These are phyloP conservation scores for Terrapene triunguis DNA, from an alignment of 2,113 vertebrate species.

Conservation along the genomic window DNA sequence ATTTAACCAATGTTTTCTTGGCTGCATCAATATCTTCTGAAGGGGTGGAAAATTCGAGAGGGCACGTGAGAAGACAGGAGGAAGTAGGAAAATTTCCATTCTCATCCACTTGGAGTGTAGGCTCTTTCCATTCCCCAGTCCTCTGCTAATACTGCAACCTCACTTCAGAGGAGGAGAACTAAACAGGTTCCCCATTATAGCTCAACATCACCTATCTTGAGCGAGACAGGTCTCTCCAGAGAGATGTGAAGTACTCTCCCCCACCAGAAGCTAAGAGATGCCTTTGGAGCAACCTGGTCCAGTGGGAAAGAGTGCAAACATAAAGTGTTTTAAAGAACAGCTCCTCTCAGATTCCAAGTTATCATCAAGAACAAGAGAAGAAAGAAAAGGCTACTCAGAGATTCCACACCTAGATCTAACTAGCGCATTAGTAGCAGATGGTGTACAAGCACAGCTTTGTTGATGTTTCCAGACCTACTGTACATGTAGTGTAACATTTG, in stretches of 20 bases:
- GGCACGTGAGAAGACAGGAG: background rate
- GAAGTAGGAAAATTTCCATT: background rate
- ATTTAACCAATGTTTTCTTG: background rate
- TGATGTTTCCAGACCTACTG: constrained; percentile 78
- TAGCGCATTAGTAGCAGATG: constrained; percentile 75
- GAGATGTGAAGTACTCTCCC: background rate
- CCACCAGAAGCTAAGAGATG: background rate
- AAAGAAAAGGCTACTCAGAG: constrained; percentile 69
- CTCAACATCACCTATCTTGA: background rate
- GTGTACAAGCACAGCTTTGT: constrained; percentile 77
- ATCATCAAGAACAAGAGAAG: background rate
- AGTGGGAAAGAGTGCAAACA: background rate
- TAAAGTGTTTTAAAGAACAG: background rate
- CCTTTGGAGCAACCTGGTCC: background rate
- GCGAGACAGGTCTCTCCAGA: background rate
- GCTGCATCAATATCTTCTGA: background rate
- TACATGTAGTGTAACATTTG: constrained; percentile 77
- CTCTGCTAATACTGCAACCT: background rate
- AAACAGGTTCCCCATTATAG: background rate
- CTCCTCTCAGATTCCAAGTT: background rate
- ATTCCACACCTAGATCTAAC: constrained; percentile 75
- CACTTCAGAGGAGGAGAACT: background rate
- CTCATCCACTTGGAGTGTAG: background rate
- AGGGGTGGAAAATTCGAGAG: background rate
- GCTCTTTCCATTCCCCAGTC: background rate